Evolutionary conservation across 35 echinoderm and acorn worm species (phyloP), one percentile per base, ranked within the genome.

Genomic region (Anneissia japonica): DNA sequence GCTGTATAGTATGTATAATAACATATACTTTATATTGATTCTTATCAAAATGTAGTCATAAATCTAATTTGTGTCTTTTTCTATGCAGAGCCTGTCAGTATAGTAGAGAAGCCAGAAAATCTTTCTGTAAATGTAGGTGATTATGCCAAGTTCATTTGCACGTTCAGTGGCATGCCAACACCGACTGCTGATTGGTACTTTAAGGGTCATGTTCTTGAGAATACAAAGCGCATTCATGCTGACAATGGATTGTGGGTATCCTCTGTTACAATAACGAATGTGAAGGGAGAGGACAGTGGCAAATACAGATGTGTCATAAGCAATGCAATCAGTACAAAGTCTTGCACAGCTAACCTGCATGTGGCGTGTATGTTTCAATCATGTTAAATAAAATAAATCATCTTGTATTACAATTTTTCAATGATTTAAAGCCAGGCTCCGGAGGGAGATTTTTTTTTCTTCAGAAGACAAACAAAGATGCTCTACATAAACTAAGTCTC

Each of bases 121-220:
- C 32, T 81, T 46, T 75, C 81, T 35, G 88, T 90, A 32, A 84
- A 29, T 31, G 39, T 39, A 4, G 88, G 82, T 35, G 80, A 90
- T 0, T 77, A 73, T 19, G 88, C 88, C 7, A 78, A 39, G 4
- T 84, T 90, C 35, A 83, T 29, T 37, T 84, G 88, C 81, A 76
- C 37, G 35, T 84, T 84, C 72, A 34, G 23, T 36, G 88, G 88
- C 40, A 84, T 46, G 30, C 82, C 88, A 13, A 46, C 38, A 16
- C 88, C 88, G 30, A 76, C 37, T 37, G 43, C 81, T 34, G 75
- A 83, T 0, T 90, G 88, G 88, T 84, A 73, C 12, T 74, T 90
- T 46, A 74, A 82, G 0, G 77, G 45, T 10, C 73, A 77, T 81
- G 79, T 81, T 23, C 4, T 81, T 23, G 26, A 64, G 0, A 31